These are phyloP conservation scores for Balanococcus diminutus DNA, from an alignment of 2,888 invertebrate genomes.

Conservation along the genomic window DNA sequence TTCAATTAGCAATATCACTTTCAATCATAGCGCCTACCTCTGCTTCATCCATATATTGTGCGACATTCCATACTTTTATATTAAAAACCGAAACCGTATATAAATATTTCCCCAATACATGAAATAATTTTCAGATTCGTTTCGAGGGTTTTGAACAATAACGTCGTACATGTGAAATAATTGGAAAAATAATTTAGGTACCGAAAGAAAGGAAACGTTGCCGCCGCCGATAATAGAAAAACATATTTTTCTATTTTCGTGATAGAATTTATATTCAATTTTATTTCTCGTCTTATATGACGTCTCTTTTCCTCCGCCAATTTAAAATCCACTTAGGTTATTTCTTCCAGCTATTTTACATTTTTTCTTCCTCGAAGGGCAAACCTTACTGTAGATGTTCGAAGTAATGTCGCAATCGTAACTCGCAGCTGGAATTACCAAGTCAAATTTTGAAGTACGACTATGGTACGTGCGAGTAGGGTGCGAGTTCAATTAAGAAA, in stretches of 20 bases:
- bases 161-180: not conserved
- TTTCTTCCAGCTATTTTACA: constrained; percentile 6
- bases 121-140: constrained; percentile 3
- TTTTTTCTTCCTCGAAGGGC: not conserved
- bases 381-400: too few relatives aligned
- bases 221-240: constrained; percentile 17
- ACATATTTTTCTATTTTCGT: constrained; percentile 14
- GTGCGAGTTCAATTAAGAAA: not conserved
- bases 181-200: constrained; percentile 24
- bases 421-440: not conserved
- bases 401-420: not conserved
- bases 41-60: not conserved
- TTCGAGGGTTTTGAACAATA: not conserved
- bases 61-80: constrained; percentile 8
- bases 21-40: not conserved
- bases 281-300: constrained; percentile 35
- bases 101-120: constrained; percentile 11
- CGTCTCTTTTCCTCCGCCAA: constrained; percentile 25
- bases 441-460: not conserved
- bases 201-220: not conserved
- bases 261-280: constrained; percentile 40
- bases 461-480: not conserved
- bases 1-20: not conserved
- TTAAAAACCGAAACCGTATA: not conserved
- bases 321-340: constrained; percentile 19